Conservation (phyloP, 2,113 vertebrate species). For the Genyomyrus donnyi region DNA sequence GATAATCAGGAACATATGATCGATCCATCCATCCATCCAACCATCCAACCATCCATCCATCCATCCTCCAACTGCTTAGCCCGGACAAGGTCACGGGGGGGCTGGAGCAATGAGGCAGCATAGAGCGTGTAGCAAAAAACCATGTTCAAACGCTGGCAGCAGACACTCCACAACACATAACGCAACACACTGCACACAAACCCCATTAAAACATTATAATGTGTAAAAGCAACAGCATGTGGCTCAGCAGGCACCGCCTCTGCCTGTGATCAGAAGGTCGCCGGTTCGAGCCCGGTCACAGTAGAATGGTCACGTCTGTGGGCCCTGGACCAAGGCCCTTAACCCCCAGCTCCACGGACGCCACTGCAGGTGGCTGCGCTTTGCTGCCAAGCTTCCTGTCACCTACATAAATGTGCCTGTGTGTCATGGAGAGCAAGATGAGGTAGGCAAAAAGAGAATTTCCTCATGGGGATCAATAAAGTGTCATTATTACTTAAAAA, state of each 20-base stretch:
- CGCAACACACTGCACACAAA: not conserved
- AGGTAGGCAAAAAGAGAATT: not conserved
- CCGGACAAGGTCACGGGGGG: not conserved
- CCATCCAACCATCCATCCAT: not conserved
- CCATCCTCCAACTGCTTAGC: not conserved
- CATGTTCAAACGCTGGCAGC: not conserved
- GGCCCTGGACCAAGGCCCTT: not conserved
- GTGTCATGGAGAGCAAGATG: not conserved
- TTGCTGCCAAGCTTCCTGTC: not conserved
- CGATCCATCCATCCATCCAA: not conserved
- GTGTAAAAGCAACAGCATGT: not conserved
- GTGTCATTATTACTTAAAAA: not conserved
- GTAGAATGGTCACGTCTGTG: not conserved
- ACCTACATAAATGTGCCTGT: not conserved
- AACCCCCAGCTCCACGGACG: not conserved
- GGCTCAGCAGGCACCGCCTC: not conserved
- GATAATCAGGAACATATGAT: not conserved
- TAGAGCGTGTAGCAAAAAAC: not conserved
- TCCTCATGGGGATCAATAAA: not conserved
- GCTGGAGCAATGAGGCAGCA: not conserved
- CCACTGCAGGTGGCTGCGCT: not conserved
- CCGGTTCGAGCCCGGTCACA: not conserved
- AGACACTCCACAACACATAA: not conserved
- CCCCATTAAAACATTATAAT: not conserved
- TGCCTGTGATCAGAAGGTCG: not conserved